Base-by-base conservation (phyloP, 1,140 invertebrate species). In the Drosophila mayri region DNA sequence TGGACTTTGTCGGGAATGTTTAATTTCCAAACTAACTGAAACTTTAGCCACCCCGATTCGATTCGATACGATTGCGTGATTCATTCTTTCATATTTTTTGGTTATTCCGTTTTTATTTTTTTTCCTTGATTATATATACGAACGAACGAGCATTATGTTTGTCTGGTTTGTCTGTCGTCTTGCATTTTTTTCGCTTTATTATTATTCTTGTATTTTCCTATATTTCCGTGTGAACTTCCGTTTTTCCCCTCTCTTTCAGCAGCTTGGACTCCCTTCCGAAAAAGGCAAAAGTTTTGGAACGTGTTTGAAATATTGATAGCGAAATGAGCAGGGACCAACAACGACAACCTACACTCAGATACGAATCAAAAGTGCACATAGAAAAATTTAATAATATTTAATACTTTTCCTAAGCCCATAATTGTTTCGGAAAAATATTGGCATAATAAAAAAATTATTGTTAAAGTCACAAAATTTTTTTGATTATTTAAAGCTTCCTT, bases 161-260 rank as follows among this genome's bases (percentile, higher is more conserved):
- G 68, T 82, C 64, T 71, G 60, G 47, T 32, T 50, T 49, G 46
- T 25, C 22, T 2, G 43, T 30, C 62, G 68, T 63, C 57, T 82
- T 60, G 72, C 59, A 73, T 46, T 44, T 72, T 74, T 38, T 55
- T 55, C 35, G 52, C 52, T 72, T 57, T 74, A 81, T 68, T 85
- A 62, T 84, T 84, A 80, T 79, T 60, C 80, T 84, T 70, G 68
- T 82, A 76, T 87, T 83, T 81, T 66, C 54, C 68, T 81, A 90
- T 90, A 90, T 88, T 88, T 88, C 84, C 85, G 86, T 88, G 85
- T 88, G 86, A 88, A 88, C 85, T 88, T 88, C 85, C 85, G 85
- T 81, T 88, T 88, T 75, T 44, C 50, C 50, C 50, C 16, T 49
- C 49, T 20, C 14, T 20, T 7, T 47, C n/a, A 18, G 28, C 22